Base-by-base conservation (phyloP, 2,113 vertebrate species). In the Gymnarchus niloticus region DNA sequence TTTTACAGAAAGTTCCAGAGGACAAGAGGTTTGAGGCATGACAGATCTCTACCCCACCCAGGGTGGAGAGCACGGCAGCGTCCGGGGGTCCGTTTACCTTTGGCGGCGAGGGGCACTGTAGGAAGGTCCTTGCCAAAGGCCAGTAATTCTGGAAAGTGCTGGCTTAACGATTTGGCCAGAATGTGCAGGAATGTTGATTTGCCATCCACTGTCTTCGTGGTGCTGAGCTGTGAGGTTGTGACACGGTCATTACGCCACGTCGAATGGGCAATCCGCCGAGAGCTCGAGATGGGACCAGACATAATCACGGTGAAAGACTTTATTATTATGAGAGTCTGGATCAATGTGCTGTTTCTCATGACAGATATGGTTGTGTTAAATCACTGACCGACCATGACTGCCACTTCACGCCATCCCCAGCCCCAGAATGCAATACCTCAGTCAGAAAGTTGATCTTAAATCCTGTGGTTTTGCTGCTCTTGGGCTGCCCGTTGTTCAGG, bases 401-500 rank as follows among this genome's bases (percentile, higher is more conserved):
- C 21, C 44, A 10, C 37, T 78, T 54, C 1, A n/a, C 7, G 25
- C 37, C n/a, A 61, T 54, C 17, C 28, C 80, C 14, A 19, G 25
- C 28, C 8, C 0, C 23, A 49, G 8, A n/a, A 8, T 7, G 6
- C 59, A 65, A 90, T 91, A 98, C 98, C 97, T 99, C 98, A 0
- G 97, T 98, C 1, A 99, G 95, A 88, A 99, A 99, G 93, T 99
- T 99, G 91, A 99, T 99, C 91, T 99, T 99, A 86, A 99, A 99
- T 87, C 98, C 97, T 0, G 98, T 99, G 0, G 97, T 98, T 91
- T 97, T 99, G 93, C 93, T 95, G 85, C 94, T 96, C 92, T 97
- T 96, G 37, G 98, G 98, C 89, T 98, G 98, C 87, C 96, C 97
- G 0, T 98, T 97, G 89, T 99, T 99, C 90, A 99, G 92, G 77